These are phyloP conservation scores for Sebastiscus albofasciatus DNA, from an alignment of 2,797 vertebrate genomes.

Conservation along the genomic window DNA sequence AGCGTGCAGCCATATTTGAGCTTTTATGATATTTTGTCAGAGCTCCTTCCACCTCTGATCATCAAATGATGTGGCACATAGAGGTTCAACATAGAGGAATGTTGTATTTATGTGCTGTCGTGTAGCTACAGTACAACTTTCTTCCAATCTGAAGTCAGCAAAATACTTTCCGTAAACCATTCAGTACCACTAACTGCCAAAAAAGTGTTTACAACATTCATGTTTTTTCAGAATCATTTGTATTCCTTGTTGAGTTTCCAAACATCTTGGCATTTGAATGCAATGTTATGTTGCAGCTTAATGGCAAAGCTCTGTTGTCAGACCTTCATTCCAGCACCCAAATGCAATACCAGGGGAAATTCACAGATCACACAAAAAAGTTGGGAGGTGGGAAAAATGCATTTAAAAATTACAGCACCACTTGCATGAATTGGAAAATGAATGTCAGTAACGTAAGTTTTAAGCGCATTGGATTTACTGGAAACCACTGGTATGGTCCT, in stretches of 20 bases:
- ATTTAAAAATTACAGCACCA: not conserved
- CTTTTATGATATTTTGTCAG: not conserved
- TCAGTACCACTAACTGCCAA: not conserved
- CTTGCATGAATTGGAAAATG: not conserved
- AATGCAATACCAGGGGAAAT: not conserved
- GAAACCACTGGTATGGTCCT: conserved; percentile 1
- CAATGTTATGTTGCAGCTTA: not conserved
- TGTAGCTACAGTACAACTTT: not conserved
- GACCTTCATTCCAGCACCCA: not conserved
- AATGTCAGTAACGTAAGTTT: not conserved
- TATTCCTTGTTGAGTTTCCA: not conserved
- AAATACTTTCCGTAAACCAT: not conserved
- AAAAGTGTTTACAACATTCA: not conserved
- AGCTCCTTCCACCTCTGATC: not conserved
- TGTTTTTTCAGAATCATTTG: not conserved
- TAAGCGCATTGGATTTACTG: not conserved
- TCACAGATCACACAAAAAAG: not conserved
- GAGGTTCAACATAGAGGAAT: not conserved
- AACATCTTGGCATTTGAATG: not conserved
- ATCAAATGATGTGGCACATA: not conserved
- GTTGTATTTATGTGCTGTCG: not conserved
- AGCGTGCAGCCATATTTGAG: not conserved
- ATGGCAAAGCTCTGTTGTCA: not conserved
- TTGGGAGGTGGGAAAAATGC: not conserved
- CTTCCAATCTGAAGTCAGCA: not conserved